Base-by-base conservation (phyloP, 2,888 invertebrate species). In the Petrolisthes cinctipes region DNA sequence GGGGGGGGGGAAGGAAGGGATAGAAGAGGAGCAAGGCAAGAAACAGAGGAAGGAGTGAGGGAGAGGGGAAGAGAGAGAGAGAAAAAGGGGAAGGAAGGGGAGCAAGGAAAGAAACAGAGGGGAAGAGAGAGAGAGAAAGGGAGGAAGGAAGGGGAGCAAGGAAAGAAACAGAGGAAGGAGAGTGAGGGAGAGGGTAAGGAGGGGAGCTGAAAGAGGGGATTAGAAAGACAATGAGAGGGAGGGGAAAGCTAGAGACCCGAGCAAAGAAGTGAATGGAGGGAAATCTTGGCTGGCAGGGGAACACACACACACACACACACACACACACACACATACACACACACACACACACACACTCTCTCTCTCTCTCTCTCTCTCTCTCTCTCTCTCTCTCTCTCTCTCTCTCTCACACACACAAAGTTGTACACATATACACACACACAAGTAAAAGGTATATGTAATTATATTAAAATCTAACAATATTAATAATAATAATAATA, bases 271-370 rank as follows among this genome's bases (percentile, higher is more conserved):
- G 57, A 79, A 20, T 11, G 9, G 20, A 56, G 7, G 17, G 57
- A 57, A 56, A 2, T 11, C n/a, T 4, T 9, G 53, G 14, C 5
- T 5, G 73, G 5, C n/a, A 73, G 7, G n/a, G n/a, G n/a, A n/a
- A n/a, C n/a, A n/a, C n/a, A n/a, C n/a, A n/a, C n/a, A n/a, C n/a
- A n/a, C n/a, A n/a, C 73, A 73, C n/a, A 73, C 73, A 73, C 73
- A 6, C 7, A 14, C 73, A 6, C n/a, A n/a, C 73, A 73, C 7
- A 73, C 7, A 73, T 5, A n/a, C n/a, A 73, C n/a, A 73, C n/a
- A n/a, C 73, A 73, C n/a, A n/a, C 73, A 73, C n/a, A 73, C 61
- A 61, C 61, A 61, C 61, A 61, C 61, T 9, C n/a, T 23, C 23
- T 14, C 37, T 75, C 75, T 75, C 37, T 75, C 37, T n/a, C n/a